Percentiles rank a stretch among this genome's conserved stretches.
phyloP scores from a whole-genome alignment of 2,113 vertebrate genomes.

The Zootoca vivipara region DNA sequence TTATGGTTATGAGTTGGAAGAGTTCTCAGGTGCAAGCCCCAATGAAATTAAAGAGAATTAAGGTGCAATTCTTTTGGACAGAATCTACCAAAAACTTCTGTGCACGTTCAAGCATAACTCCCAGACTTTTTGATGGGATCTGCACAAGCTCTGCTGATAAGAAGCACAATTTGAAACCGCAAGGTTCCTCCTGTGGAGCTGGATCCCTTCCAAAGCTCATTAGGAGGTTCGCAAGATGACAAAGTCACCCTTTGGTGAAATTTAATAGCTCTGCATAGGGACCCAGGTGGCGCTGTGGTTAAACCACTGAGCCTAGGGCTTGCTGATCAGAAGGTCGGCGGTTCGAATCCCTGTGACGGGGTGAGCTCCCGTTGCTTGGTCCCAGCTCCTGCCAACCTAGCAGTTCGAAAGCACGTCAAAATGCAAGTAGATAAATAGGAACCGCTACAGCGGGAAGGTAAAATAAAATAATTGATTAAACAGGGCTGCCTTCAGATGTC shows the following conservation, averaged over 20 bases:
- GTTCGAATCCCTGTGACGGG: too few species aligned
- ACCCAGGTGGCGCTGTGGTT: too few species aligned
- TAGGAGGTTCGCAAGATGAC: background rate
- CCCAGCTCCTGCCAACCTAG: too few species aligned
- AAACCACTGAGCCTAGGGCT: too few species aligned
- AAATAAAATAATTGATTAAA: too few species aligned
- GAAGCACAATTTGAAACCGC: background rate
- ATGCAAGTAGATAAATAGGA: too few species aligned
- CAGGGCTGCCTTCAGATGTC: too few species aligned
- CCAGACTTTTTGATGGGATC: background rate
- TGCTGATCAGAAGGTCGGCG: too few species aligned
- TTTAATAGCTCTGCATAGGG: background rate
- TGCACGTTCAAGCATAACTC: background rate
- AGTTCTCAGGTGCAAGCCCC: background rate
- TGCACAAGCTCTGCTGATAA: background rate
- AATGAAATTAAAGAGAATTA: background rate
- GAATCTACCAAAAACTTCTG: background rate
- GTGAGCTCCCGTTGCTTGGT: too few species aligned
- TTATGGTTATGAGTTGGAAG: background rate
- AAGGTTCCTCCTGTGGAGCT: background rate
- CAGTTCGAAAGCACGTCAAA: too few species aligned
- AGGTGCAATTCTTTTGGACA: background rate
- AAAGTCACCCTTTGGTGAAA: background rate
- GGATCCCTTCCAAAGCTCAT: slow-evolving; percentile 5
- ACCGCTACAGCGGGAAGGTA: too few species aligned